These are phyloP conservation scores for Eufriesea mexicana DNA, from an alignment of 1,140 invertebrate species.

Conservation along the genomic window DNA sequence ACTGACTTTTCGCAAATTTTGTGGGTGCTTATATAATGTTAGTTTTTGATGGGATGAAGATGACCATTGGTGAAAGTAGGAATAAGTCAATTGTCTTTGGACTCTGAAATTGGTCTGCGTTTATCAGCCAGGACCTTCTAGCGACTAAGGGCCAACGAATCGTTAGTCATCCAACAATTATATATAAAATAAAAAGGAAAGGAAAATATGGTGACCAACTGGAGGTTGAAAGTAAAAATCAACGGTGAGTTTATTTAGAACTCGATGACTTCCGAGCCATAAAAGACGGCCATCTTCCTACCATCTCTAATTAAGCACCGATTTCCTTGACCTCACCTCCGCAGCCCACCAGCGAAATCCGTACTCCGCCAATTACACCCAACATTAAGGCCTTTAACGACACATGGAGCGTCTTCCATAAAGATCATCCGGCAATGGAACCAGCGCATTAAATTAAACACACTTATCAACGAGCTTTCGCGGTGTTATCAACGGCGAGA, in stretches of 20 bases:
- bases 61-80: too few species aligned
- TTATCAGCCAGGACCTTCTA: too few species aligned
- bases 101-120: too few species aligned
- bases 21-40: too few species aligned
- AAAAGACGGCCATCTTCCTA: neutral
- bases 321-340: neutral
- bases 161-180: too few species aligned
- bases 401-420: neutral
- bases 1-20: too few species aligned
- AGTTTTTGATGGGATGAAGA: too few species aligned
- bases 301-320: neutral
- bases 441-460: constrained; percentile 38
- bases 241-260: neutral
- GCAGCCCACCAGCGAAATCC: neutral
- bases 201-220: too few species aligned
- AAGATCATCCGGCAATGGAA: neutral
- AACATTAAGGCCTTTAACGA: neutral
- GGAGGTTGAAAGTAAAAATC: too few species aligned
- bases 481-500: constrained; percentile 16
- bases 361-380: neutral
- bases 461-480: constrained; percentile 13
- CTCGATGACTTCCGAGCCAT: neutral
- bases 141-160: too few species aligned
- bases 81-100: too few species aligned
- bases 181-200: too few species aligned